Evolutionary conservation across 2,888 invertebrate genomes (phyloP), one percentile per base, ranked within the genome.

Genomic region (Gandaritis pyraliata): DNA sequence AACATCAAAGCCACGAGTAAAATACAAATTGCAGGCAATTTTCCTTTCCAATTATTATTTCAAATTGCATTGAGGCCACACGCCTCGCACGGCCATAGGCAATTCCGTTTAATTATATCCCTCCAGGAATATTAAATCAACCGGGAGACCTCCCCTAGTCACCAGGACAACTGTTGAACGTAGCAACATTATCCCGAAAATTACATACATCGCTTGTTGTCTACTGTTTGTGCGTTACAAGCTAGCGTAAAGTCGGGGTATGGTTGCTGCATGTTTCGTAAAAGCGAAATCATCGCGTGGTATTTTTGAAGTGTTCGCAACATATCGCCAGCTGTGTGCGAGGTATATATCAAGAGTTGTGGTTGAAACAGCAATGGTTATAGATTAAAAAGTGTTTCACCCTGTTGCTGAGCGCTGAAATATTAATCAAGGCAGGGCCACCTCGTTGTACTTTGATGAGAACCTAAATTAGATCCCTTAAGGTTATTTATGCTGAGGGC

Each of bases 381-480:
- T 0, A 5, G 13, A 10, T 12, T 51, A 29, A n/a, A 16, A 15
- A 36, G 36, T 23, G 23, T 43, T 58, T 48, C 59, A 61, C 68
- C 71, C 67, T 71, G 70, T 70, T 73, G 66, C 65, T 65, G 16
- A 60, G 56, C 65, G 66, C 60, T 79, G 57, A 77, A 79, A 79
- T 77, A 76, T 79, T 77, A 75, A 78, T 72, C 69, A 73, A 70
- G 73, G 69, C 63, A 69, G 69, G 73, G 70, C 50, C n/a, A n/a
- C n/a, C 65, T 66, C 66, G 74, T 69, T 74, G 66, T 69, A 66
- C 71, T 75, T 72, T 77, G 75, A 78, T 73, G 77, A 77, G 70
- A 50, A 68, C 64, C 71, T 65, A 75, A 79, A 80, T 81, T 79
- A 80, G 74, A 77, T 75, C 69, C 71, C 64, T 51, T 64, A 38